These are phyloP conservation scores for Celastrina argiolus DNA, from an alignment of 2,888 invertebrate genomes.

Conservation along the genomic window DNA sequence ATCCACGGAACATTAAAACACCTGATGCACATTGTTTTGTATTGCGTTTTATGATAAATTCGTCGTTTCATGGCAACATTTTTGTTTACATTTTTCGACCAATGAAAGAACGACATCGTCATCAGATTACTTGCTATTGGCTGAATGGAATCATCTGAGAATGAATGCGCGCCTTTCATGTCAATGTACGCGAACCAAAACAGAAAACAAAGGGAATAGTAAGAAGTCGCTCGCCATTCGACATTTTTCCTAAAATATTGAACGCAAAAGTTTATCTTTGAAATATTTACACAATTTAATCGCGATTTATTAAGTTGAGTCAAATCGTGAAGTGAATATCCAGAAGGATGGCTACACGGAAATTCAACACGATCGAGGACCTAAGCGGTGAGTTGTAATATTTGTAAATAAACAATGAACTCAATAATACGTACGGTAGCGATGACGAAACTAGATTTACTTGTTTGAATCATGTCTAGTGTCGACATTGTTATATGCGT, in stretches of 20 bases:
- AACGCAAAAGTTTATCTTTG: slow-evolving; percentile 36
- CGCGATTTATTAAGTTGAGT: slow-evolving; percentile 28
- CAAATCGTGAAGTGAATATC: slow-evolving; percentile 30
- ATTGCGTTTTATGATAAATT: neutral
- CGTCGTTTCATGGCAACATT: slow-evolving; percentile 36
- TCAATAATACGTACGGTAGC: slow-evolving; percentile 41
- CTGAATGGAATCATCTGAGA: slow-evolving; percentile 30
- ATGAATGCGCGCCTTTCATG: slow-evolving; percentile 33
- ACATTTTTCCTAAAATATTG: slow-evolving; percentile 30
- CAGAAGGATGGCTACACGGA: slow-evolving; percentile 62
- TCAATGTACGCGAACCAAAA: slow-evolving; percentile 41
- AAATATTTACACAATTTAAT: neutral
- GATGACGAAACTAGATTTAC: slow-evolving; percentile 48
- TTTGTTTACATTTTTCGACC: slow-evolving; percentile 44
- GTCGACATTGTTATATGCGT: slow-evolving; percentile 23
- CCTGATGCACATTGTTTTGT: neutral
- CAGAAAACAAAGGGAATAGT: slow-evolving; percentile 51
- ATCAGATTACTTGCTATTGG: slow-evolving; percentile 39
- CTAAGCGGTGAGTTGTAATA: slow-evolving; percentile 61
- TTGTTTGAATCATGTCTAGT: slow-evolving; percentile 34
- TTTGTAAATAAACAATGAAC: slow-evolving; percentile 55
- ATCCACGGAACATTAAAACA: no score
- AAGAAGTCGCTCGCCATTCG: slow-evolving; percentile 32
- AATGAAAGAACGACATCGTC: slow-evolving; percentile 37
- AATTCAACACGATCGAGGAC: slow-evolving; percentile 71